These are phyloP conservation scores for Antigone vipio DNA, from an alignment of 2,113 vertebrate species.

Conservation along the genomic window DNA sequence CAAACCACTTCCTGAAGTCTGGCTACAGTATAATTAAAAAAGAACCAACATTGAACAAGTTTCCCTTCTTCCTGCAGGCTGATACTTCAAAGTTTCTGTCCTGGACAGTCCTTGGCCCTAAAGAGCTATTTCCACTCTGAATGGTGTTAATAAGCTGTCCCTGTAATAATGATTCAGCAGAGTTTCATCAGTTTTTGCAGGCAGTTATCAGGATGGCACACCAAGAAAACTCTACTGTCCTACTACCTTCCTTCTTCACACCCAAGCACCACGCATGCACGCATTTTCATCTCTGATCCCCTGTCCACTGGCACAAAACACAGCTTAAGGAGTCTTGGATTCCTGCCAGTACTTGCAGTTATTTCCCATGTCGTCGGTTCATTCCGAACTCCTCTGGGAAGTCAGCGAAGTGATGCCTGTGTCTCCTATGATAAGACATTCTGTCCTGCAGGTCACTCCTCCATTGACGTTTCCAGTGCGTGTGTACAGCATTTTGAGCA, in stretches of 20 bases:
- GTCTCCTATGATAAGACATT: background rate
- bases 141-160: background rate
- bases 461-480: background rate
- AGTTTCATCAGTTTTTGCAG: background rate
- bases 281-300: background rate
- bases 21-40: background rate
- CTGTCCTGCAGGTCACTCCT: background rate
- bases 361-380: background rate
- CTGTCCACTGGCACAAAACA: background rate
- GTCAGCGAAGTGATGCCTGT: accelerated
- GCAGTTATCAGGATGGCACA: slow-evolving; percentile 9
- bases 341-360: background rate
- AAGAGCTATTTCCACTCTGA: background rate
- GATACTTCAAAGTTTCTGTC: background rate
- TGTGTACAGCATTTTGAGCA: background rate
- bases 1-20: background rate
- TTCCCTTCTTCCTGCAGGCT: background rate
- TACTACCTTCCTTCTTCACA: background rate
- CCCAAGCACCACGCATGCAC: background rate
- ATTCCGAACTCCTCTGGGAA: background rate
- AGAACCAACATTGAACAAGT: background rate
- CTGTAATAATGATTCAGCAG: background rate
- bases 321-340: background rate
- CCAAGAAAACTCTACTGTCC: background rate
- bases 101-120: background rate